Percentiles rank a stretch among this genome's conserved stretches.
phyloP scores from a whole-genome alignment of 2,797 vertebrate genomes.

The Gadopsis bispinosus region DNA sequence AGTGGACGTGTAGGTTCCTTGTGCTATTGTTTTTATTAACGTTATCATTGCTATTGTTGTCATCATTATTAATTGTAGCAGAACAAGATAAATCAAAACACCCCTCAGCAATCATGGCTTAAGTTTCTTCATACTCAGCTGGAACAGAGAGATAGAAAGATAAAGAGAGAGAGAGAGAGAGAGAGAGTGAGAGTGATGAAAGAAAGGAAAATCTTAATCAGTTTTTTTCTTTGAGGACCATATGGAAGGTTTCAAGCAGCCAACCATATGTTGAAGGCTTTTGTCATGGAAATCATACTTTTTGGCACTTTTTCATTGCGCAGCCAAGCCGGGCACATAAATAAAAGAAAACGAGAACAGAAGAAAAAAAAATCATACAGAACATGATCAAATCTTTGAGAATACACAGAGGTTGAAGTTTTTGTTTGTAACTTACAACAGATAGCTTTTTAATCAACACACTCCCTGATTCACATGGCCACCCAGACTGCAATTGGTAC shows the following conservation, averaged over 20 bases:
- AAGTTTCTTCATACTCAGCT: constrained; percentile 85
- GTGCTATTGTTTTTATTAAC: constrained; percentile 89
- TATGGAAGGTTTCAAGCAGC: constrained; percentile 88
- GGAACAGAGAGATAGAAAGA: constrained; percentile 76
- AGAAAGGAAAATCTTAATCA: constrained; percentile 85
- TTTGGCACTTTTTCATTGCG: constrained; percentile 90
- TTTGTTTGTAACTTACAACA: constrained; percentile 82
- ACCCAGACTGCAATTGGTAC: constrained; percentile 86
- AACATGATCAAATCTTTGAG: constrained; percentile 84
- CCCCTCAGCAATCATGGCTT: constrained; percentile 87
- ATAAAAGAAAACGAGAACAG: constrained; percentile 77
- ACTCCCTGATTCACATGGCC: constrained; percentile 88
- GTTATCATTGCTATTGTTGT: constrained; percentile 84
- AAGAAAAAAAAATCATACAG: constrained; percentile 66
- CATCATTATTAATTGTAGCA: constrained; percentile 83
- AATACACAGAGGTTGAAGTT: constrained; percentile 84
- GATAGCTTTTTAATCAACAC: constrained; percentile 85
- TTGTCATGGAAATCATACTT: constrained; percentile 91
- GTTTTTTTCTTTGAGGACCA: constrained; percentile 85
- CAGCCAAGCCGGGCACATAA: constrained; percentile 88
- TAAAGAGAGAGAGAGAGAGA: constrained; percentile 54
- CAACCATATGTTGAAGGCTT: constrained; percentile 91
- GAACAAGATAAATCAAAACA: constrained; percentile 85
- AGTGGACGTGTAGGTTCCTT: constrained; percentile 78
- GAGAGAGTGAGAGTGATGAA: constrained; percentile 59